Base-by-base conservation (phyloP, 2,113 vertebrate species). In the Platycercus adscitus region DNA sequence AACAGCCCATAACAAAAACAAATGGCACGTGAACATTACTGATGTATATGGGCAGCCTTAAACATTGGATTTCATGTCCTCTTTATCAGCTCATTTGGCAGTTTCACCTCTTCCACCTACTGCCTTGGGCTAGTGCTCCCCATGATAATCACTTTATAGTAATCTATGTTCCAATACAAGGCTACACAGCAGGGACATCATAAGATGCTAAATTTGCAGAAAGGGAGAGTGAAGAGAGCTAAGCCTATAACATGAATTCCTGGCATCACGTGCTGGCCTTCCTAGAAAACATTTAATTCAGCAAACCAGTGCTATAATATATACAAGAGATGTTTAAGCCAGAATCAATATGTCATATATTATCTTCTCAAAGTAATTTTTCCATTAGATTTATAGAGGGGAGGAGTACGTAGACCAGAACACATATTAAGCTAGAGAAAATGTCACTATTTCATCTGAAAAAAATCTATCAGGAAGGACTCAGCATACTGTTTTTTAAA, bases 221-320 rank as follows among this genome's bases (percentile, higher is more conserved):
- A 46, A 66, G 53, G 31, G 31, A 89, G 46, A 68, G 11, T 35
- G 35, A 78, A 50, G 29, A 75, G 23, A 83, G n/a, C 29, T 84
- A 72, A 49, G 18, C 13, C 33, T 73, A 6, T 6, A 80, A 75
- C 28, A 35, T 10, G 44, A 61, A 82, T 39, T 92, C n/a, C 39
- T 80, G 78, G 89, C 17, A 61, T 77, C 41, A 43, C 2, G 7
- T 37, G 19, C 72, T 82, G 35, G 70, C 46, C 17, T 55, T 91
- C 63, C 70, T 72, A 88, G 66, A 87, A 44, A 76, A 82, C 66
- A 77, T 33, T 89, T 89, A 68, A 82, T 82, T 91, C 82, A 89
- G 70, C 44, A 82, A 69, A 88, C 66, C 68, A 90, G n/a, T 46
- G 17, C 39, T 55, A 65, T 81, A 68, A 83, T 43, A 73, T 44